Conservation (phyloP, 2,888 invertebrate genomes). For the Ochropleura leucogaster region DNA sequence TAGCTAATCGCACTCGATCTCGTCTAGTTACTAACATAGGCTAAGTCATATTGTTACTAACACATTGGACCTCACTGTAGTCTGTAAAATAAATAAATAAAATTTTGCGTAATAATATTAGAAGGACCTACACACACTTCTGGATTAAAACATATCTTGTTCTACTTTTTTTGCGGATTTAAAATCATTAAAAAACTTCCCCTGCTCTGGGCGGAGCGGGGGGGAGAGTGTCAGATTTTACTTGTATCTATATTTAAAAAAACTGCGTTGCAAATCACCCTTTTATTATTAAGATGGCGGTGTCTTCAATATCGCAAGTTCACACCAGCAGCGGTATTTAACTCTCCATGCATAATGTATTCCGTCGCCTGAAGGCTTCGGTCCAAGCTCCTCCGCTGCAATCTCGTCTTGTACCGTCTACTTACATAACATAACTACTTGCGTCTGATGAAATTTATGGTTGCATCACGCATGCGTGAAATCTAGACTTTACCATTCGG, state of each 20-base stretch:
- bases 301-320: slow-evolving; percentile 13
- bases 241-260: background rate
- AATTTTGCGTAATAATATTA: too few relatives aligned
- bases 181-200: too few relatives aligned
- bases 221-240: too few relatives aligned
- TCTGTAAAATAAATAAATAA: too few relatives aligned
- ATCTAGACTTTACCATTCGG: background rate
- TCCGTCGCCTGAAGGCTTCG: slow-evolving; percentile 44
- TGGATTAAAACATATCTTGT: too few relatives aligned
- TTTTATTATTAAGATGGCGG: background rate
- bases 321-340: slow-evolving; percentile 38
- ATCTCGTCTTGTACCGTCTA: slow-evolving; percentile 20
- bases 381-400: background rate
- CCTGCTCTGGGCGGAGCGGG: too few relatives aligned
- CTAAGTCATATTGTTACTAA: too few relatives aligned
- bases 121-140: too few relatives aligned
- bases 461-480: background rate
- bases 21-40: too few relatives aligned
- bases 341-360: slow-evolving; percentile 59
- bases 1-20: too few relatives aligned
- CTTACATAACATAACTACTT: slow-evolving; percentile 52
- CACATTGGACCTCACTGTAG: too few relatives aligned
- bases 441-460: background rate
- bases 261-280: background rate
- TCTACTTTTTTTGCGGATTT: too few relatives aligned